phyloP scores from a whole-genome alignment of 2,113 vertebrate species.

The Corvus moneduloides region DNA sequence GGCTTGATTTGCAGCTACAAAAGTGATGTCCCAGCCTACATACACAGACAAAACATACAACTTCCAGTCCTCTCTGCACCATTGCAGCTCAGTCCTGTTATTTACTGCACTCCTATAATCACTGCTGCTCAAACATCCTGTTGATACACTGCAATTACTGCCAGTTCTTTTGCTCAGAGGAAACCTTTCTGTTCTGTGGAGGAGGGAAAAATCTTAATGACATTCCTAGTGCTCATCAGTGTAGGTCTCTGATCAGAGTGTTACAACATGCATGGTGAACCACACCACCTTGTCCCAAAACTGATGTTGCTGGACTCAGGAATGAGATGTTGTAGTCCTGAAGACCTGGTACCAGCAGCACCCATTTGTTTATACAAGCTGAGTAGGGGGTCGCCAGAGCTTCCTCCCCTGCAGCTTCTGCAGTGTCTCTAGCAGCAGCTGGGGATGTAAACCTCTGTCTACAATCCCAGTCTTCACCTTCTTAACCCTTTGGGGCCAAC shows the following conservation, averaged over 20 bases:
- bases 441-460: neutral
- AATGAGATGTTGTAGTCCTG: neutral
- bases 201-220: neutral
- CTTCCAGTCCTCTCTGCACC: neutral
- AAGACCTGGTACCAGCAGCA: neutral
- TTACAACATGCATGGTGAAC: neutral
- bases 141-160: neutral
- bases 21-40: neutral
- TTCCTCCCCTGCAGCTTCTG: neutral
- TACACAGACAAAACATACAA: neutral
- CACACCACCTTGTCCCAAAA: neutral
- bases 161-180: neutral
- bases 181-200: neutral
- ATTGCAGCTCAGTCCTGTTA: neutral
- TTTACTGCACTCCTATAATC: neutral
- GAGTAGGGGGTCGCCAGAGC: neutral
- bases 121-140: neutral
- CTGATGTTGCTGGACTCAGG: neutral
- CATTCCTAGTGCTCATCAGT: neutral
- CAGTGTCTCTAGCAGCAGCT: neutral
- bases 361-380: neutral
- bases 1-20: neutral
- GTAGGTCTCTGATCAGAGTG: neutral
- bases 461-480: neutral
- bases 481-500: rapidly evolving